Conservation (phyloP, 2,888 invertebrate genomes). For the Catotricha subobsoleta region DNA sequence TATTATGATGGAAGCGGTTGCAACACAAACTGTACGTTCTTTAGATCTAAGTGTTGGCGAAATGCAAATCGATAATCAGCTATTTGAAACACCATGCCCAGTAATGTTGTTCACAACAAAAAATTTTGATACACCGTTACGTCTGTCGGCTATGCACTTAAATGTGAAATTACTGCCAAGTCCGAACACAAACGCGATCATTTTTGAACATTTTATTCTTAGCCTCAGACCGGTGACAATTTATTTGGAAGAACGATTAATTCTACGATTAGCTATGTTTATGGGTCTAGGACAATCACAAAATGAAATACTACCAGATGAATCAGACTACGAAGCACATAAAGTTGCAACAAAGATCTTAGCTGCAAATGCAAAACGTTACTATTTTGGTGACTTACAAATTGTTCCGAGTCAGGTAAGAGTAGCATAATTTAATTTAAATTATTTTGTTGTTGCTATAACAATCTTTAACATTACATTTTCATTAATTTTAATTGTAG, state of each 20-base stretch:
- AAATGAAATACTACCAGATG: slow-evolving; percentile 45
- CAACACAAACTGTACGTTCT: slow-evolving; percentile 35
- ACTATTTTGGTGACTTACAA: slow-evolving; percentile 70
- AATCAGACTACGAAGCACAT: slow-evolving; percentile 64
- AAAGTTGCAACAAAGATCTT: slow-evolving; percentile 62
- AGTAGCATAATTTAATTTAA: neutral
- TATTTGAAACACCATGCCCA: slow-evolving; percentile 69
- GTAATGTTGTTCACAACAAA: slow-evolving; percentile 61
- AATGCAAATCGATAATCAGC: slow-evolving; percentile 78
- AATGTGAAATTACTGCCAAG: slow-evolving; percentile 58
- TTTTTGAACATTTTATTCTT: slow-evolving; percentile 70
- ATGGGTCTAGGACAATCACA: slow-evolving; percentile 40
- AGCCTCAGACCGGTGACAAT: slow-evolving; percentile 67
- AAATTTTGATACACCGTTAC: neutral
- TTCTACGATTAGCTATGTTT: slow-evolving; percentile 52
- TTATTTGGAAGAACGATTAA: slow-evolving; percentile 70
- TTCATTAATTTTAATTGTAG: slow-evolving; percentile 28
- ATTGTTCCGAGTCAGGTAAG: slow-evolving; percentile 56
- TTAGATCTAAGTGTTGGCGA: slow-evolving; percentile 56
- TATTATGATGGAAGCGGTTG: slow-evolving; percentile 42
- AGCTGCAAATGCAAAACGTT: slow-evolving; percentile 62
- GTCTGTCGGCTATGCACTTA: slow-evolving; percentile 38
- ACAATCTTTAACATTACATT: slow-evolving; percentile 13
- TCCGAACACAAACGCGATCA: slow-evolving; percentile 61
- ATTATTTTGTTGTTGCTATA: slow-evolving; percentile 6